Conservation (phyloP, 2,888 invertebrate genomes). For the Norana najaformis region DNA sequence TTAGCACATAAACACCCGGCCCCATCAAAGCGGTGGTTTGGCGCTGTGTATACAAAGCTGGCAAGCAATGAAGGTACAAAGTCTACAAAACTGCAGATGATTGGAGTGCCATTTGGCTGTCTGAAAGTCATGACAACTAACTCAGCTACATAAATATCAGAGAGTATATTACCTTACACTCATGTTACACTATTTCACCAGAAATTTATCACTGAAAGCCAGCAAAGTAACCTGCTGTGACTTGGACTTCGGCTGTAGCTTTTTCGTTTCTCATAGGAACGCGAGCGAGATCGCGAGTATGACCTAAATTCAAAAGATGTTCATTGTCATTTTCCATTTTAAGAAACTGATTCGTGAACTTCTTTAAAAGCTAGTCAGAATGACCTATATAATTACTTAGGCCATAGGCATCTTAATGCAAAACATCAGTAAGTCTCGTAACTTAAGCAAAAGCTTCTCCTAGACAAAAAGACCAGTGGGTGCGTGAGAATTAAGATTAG, state of each 20-base stretch:
- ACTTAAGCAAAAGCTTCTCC: neutral
- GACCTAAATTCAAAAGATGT: neutral
- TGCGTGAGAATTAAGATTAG: neutral
- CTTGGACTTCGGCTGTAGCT: slow-evolving; percentile 6
- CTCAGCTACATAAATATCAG: too few species aligned
- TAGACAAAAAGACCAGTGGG: neutral
- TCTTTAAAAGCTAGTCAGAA: neutral
- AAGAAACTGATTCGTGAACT: neutral
- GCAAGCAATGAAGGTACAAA: too few species aligned
- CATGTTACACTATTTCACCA: neutral
- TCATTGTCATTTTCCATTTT: neutral
- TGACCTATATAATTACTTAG: neutral
- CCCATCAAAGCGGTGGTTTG: too few species aligned
- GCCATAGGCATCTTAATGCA: neutral
- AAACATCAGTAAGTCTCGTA: neutral
- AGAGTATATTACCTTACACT: neutral
- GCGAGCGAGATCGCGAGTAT: neutral
- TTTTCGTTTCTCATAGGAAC: neutral
- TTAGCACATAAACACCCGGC: too few species aligned
- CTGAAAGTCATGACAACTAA: neutral
- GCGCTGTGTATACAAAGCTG: too few species aligned
- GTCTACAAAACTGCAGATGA: too few species aligned
- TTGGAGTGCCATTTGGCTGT: too few species aligned
- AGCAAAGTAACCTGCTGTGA: neutral
- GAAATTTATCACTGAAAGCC: neutral